phyloP scores from a whole-genome alignment of 2,797 vertebrate genomes.

The Myioborus miniatus region DNA sequence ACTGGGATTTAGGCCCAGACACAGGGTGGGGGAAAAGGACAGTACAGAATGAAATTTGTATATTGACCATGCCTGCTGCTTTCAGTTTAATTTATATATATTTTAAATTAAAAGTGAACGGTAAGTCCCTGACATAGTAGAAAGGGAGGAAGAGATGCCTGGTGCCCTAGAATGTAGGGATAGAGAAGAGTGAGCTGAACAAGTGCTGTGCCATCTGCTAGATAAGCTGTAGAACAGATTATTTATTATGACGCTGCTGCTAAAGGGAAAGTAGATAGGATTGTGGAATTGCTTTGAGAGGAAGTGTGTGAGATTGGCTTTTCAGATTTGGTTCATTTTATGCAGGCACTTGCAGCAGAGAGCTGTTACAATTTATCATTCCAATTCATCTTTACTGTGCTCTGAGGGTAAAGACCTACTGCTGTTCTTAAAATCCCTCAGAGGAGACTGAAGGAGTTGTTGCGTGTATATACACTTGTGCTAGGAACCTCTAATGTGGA shows the following conservation, averaged over 20 bases:
- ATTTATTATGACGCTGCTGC: neutral
- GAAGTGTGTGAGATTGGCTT: neutral
- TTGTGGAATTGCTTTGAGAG: neutral
- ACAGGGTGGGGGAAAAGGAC: neutral
- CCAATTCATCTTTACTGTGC: neutral
- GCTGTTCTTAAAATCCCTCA: neutral
- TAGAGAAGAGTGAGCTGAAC: neutral
- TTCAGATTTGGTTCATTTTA: neutral
- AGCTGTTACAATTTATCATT: neutral
- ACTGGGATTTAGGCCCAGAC: neutral
- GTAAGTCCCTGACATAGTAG: neutral
- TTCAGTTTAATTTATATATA: neutral
- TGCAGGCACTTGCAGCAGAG: neutral
- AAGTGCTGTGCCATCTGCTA: neutral
- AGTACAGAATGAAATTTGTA: neutral
- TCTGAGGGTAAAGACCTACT: neutral
- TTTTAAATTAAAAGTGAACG: neutral
- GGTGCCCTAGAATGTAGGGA: neutral
- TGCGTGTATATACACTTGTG: neutral
- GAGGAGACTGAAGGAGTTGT: neutral
- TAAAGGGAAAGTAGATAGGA: neutral
- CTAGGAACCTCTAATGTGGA: neutral
- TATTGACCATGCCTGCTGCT: neutral
- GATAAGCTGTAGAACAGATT: neutral
- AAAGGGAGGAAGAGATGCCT: neutral